Base-by-base conservation (phyloP, 92 coral and sea anemone species). In the Epizoanthus stellaris region DNA sequence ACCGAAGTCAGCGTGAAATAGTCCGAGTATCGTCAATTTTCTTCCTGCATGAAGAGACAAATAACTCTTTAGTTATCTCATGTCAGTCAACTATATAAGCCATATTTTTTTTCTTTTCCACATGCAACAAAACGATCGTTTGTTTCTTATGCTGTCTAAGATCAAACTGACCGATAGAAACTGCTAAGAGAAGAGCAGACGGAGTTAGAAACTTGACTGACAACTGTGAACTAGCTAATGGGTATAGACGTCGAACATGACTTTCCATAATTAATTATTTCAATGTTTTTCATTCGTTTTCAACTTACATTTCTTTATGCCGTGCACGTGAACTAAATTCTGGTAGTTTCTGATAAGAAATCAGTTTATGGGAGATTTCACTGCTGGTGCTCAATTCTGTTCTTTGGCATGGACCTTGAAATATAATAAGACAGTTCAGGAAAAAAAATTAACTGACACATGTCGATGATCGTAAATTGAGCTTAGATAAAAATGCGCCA, bases 291-390 rank as follows among this genome's bases (percentile, higher is more conserved):
- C 73, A 38, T 68, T 21, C 21, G 30, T 70, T 43, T 70, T 42
- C 57, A 38, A 70, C 30, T 42, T 42, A 10, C 38, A 73, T 45
- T 43, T 47, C 16, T 36, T 73, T 73, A 23, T 73, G 77, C 17
- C 62, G 52, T 23, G 77, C 77, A 12, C 8, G 62, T 23, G 77
- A 73, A 73, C 25, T 73, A 73, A 6, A 17, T 19, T 73, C 25
- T 49, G 43, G 12, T 45, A 14, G 7, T 20, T 30, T 45, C 17
- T 45, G 23, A 73, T 30, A 17, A 23, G 14, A 73, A 34, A 70
- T 15, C 38, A 16, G 53, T 70, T 52, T 15, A 52, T 23, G 11
- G 43, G n/a, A 64, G 39, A 64, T 23, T 64, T 68, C 20, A 38
- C 73, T 38, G 56, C 56, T 52, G 56, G 14, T 52, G 1, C 56